Conservation (phyloP, 53 echinoderm and acorn worm species). For the Patiria pectinifera region DNA sequence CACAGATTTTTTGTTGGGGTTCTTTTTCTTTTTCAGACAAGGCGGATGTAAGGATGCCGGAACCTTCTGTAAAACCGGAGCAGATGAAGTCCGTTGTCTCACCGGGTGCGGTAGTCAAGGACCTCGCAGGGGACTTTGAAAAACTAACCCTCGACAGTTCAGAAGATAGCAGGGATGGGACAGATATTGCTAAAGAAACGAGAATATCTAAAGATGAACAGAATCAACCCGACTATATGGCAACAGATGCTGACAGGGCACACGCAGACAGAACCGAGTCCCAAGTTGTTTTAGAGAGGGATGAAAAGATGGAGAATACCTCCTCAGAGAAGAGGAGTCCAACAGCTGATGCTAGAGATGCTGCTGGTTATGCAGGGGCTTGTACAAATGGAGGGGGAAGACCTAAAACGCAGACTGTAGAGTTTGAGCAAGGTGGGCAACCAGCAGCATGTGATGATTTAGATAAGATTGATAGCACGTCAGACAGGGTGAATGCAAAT, state of each 20-base stretch:
- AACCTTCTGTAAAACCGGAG: background rate
- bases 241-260: background rate
- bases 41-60: constrained; percentile 3
- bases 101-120: background rate
- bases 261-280: background rate
- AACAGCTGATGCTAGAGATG: background rate
- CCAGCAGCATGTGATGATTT: background rate
- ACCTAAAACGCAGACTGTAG: background rate
- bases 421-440: background rate
- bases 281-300: background rate
- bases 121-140: background rate
- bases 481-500: background rate
- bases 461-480: background rate
- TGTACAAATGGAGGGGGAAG: too few species aligned
- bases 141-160: background rate
- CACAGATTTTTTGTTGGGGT: too few species aligned
- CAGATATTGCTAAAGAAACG: background rate
- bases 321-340: background rate
- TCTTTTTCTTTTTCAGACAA: constrained; percentile 11
- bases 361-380: background rate
- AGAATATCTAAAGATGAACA: background rate
- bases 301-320: background rate
- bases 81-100: background rate
- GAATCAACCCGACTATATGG: too few species aligned
- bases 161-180: background rate